Conservation (phyloP, 2,888 invertebrate genomes). For the Lochmaea crataegi region DNA sequence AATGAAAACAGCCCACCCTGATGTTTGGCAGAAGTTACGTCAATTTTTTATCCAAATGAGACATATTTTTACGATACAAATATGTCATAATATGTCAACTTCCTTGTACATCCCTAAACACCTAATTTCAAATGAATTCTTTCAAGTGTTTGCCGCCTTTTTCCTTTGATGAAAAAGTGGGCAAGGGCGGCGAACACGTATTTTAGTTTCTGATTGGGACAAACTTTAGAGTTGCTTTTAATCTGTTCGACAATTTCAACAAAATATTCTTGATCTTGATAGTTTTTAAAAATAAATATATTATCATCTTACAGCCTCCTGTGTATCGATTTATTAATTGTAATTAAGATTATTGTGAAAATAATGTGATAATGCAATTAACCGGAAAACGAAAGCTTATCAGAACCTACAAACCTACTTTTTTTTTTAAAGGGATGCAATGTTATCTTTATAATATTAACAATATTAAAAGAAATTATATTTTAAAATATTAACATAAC, state of each 20-base stretch:
- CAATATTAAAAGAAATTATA: neutral
- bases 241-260: neutral
- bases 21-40: no score
- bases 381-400: conserved; percentile 12
- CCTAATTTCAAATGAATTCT: no score
- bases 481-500: no score
- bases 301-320: neutral
- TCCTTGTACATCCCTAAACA: no score
- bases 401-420: conserved; percentile 12
- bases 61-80: no score
- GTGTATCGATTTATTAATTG: neutral
- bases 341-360: conserved; percentile 7
- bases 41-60: no score
- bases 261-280: neutral
- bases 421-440: conserved; percentile 1
- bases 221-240: neutral
- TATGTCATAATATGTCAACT: no score
- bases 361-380: conserved; percentile 5
- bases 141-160: no score
- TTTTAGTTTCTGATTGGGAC: no score
- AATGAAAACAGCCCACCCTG: no score
- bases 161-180: no score
- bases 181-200: no score
- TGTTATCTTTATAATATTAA: conserved; percentile 3
- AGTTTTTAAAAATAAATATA: neutral